phyloP scores from a whole-genome alignment of 2,113 vertebrate genomes.

The Alethe castanea region DNA sequence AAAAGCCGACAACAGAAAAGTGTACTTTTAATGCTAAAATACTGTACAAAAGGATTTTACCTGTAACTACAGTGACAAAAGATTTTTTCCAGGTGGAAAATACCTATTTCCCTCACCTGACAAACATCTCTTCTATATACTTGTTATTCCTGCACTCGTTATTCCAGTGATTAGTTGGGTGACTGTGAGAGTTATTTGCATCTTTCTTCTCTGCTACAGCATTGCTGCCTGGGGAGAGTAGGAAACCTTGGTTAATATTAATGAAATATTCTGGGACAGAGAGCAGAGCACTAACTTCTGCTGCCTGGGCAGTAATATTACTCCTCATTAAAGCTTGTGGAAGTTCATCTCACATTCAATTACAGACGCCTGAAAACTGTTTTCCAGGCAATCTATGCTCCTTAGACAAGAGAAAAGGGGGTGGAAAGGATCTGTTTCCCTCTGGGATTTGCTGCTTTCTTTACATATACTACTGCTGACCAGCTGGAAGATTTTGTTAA shows the following conservation, averaged over 20 bases:
- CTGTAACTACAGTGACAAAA: background rate
- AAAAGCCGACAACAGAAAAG: background rate
- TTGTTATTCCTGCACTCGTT: background rate
- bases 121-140: background rate
- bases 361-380: constrained; percentile 36
- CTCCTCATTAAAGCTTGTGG: constrained; percentile 69
- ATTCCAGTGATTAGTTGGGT: constrained; percentile 36
- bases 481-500: constrained; percentile 67
- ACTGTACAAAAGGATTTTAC: background rate
- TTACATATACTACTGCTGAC: constrained; percentile 36
- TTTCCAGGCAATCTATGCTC: constrained; percentile 22
- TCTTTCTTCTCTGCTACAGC: constrained; percentile 63
- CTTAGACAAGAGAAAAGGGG: background rate
- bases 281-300: constrained; percentile 63
- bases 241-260: constrained; percentile 81
- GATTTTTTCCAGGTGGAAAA: constrained; percentile 16
- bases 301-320: constrained; percentile 62
- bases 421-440: background rate
- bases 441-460: background rate
- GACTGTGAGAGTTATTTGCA: constrained; percentile 23
- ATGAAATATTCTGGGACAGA: constrained; percentile 80
- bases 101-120: constrained; percentile 14
- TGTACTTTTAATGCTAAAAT: background rate
- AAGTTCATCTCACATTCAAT: constrained; percentile 76
- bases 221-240: constrained; percentile 58